Conservation (phyloP, 2,888 invertebrate genomes). For the Hypsopygia costalis region DNA sequence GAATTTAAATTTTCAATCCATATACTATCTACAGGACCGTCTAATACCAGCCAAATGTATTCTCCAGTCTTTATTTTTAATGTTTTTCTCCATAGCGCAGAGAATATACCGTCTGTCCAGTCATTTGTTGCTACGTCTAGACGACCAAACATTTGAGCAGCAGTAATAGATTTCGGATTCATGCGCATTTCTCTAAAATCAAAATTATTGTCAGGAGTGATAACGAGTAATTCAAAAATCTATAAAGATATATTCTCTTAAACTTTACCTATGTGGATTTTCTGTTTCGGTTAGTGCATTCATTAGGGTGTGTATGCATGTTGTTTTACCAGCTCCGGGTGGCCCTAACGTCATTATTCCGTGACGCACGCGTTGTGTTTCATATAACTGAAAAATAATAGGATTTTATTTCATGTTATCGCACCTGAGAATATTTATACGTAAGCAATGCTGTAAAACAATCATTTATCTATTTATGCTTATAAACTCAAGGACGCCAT, state of each 20-base stretch:
- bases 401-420: too few species aligned
- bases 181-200: slow-evolving; percentile 93
- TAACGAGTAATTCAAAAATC: not conserved
- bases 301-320: slow-evolving; percentile 95
- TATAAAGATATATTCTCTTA: not conserved
- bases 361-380: slow-evolving; percentile 96
- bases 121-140: slow-evolving; percentile 98
- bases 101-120: slow-evolving; percentile 99
- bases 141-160: slow-evolving; percentile 98
- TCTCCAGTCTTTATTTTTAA: slow-evolving; percentile 93
- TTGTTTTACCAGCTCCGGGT: slow-evolving; percentile 96
- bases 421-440: too few species aligned
- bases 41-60: slow-evolving; percentile 95
- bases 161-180: slow-evolving; percentile 99
- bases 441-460: too few species aligned
- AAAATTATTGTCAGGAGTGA: not conserved
- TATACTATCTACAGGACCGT: slow-evolving; percentile 98
- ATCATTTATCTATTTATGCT: too few species aligned
- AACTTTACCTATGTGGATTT: slow-evolving; percentile 85
- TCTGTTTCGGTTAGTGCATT: slow-evolving; percentile 93
- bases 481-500: too few species aligned
- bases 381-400: slow-evolving; percentile 92
- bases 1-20: slow-evolving; percentile 99
- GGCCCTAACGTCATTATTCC: slow-evolving; percentile 98
- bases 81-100: slow-evolving; percentile 97